Conservation (phyloP, 2,797 vertebrate genomes). For the Sorex maritimensis region DNA sequence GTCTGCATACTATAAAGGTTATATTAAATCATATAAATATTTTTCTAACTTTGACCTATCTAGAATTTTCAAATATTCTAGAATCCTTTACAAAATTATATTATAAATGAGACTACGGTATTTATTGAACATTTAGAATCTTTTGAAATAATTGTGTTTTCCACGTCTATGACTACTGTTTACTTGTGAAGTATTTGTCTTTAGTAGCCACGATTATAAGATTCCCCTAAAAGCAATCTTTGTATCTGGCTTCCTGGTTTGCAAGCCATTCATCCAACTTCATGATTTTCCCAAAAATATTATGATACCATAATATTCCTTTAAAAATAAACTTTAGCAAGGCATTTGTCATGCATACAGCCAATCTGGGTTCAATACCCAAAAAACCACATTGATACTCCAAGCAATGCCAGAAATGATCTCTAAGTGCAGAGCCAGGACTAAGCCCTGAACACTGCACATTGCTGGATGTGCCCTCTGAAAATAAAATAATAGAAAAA, state of each 20-base stretch:
- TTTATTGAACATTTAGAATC: background rate
- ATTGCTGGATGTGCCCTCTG: too few relatives aligned
- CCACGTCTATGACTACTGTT: background rate
- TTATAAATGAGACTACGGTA: background rate
- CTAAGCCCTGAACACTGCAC: too few relatives aligned
- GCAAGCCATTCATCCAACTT: background rate
- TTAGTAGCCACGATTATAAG: background rate
- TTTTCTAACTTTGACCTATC: conserved; percentile 9
- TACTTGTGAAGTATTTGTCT: background rate
- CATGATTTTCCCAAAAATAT: background rate
- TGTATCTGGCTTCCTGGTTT: background rate
- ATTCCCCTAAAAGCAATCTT: background rate
- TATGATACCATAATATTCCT: background rate
- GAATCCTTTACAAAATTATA: background rate
- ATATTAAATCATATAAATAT: background rate
- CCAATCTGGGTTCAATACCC: too few relatives aligned
- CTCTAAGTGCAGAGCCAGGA: too few relatives aligned
- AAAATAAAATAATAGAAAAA: too few relatives aligned
- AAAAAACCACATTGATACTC: too few relatives aligned
- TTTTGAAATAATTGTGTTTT: background rate
- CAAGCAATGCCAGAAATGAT: too few relatives aligned
- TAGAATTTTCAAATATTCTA: background rate
- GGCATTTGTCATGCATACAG: too few relatives aligned
- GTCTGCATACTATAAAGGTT: background rate
- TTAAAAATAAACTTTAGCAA: background rate